These are phyloP conservation scores for Drosophila lutescens DNA, from an alignment of 2,888 invertebrate genomes.

Conservation along the genomic window DNA sequence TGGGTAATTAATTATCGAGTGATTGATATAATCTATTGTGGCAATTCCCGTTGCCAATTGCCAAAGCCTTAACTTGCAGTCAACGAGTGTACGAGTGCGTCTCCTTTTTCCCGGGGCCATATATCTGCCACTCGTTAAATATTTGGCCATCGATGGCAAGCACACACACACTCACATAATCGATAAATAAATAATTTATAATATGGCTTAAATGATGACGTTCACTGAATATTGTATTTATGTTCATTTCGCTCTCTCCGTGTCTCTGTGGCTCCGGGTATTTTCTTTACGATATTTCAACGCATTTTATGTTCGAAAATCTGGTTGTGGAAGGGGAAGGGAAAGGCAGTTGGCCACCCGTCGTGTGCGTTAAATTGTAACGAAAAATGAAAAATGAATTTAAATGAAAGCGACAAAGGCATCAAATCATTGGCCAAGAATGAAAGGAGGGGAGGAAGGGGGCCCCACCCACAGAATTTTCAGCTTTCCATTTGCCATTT, in stretches of 20 bases:
- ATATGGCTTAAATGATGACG: conserved; percentile 37
- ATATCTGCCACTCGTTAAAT: conserved; percentile 7
- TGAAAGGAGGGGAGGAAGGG: no score
- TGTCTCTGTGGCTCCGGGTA: conserved; percentile 1
- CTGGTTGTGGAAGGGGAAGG: conserved; percentile 4
- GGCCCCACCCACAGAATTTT: conserved; percentile 8
- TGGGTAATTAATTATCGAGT: conserved; percentile 5
- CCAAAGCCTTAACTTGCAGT: conserved; percentile 1
- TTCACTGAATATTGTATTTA: conserved; percentile 45
- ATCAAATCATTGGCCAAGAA: conserved; percentile 54
- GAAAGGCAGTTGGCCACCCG: conserved; percentile 1
- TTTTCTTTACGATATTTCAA: conserved; percentile 17
- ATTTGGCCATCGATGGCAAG: conserved; percentile 19
- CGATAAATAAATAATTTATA: conserved; percentile 49
- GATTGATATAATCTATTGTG: conserved; percentile 3
- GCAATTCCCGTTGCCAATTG: background rate
- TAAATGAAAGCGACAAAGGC: conserved; percentile 50
- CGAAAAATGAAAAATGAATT: conserved; percentile 64
- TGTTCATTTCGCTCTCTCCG: conserved; percentile 18
- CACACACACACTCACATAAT: conserved; percentile 9
- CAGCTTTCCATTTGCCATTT: conserved; percentile 14
- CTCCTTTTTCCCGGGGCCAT: background rate
- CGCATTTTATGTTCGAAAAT: conserved; percentile 17
- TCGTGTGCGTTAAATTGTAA: conserved; percentile 54
- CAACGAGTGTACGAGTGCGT: background rate